Percentiles rank a stretch among this genome's conserved stretches.
Evolutionary conservation across 2,113 vertebrate genomes (phyloP).

Genomic region (Equus przewalskii): DNA sequence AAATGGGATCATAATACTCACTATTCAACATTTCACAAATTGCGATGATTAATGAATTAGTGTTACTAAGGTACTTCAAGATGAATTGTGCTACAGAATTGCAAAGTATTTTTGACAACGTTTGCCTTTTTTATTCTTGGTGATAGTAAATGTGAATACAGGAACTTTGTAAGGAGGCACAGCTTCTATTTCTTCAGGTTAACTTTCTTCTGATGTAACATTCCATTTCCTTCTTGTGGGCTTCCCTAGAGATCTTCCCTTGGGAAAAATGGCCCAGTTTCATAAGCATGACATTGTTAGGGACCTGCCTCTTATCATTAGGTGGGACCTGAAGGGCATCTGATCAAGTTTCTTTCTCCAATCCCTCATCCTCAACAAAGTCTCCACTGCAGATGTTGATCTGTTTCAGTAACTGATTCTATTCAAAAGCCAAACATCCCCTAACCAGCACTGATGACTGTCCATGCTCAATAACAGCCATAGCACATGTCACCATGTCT

Average conservation of each 20-base stretch:
- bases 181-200: background rate
- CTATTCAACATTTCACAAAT: constrained; percentile 5
- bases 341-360: constrained; percentile 13
- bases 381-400: background rate
- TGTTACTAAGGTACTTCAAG: background rate
- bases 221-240: background rate
- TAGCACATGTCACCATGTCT: background rate
- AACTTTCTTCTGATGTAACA: background rate
- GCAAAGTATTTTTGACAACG: background rate
- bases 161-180: background rate
- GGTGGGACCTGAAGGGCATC: background rate
- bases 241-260: background rate
- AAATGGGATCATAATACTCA: background rate
- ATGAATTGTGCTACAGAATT: background rate
- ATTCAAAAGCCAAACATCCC: constrained; percentile 47
- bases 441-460: background rate
- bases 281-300: background rate
- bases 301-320: background rate
- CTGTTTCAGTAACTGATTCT: background rate
- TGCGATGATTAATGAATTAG: constrained; percentile 28
- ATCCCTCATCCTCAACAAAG: background rate
- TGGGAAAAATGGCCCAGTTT: background rate
- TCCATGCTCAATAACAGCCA: background rate
- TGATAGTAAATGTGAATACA: background rate
- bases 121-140: constrained; percentile 20